These are phyloP conservation scores for Poeciliopsis turrubarensis DNA, from an alignment of 2,113 vertebrate genomes.

Conservation along the genomic window DNA sequence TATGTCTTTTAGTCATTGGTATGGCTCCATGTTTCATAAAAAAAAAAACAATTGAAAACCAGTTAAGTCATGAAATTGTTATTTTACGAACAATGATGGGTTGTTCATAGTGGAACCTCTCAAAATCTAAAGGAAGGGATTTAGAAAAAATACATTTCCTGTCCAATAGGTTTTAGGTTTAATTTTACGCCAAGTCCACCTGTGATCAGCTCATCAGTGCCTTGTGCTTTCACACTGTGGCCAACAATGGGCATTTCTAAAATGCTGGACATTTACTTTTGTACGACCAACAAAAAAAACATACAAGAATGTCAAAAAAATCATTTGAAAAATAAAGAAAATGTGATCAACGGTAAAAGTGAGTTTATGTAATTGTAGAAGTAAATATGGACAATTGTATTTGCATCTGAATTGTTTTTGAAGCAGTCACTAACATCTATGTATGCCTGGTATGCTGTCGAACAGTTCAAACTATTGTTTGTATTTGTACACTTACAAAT, in stretches of 20 bases:
- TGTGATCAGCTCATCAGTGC: too few relatives aligned
- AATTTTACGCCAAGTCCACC: too few relatives aligned
- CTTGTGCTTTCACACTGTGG: too few relatives aligned
- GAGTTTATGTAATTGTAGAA: too few relatives aligned
- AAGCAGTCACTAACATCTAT: too few relatives aligned
- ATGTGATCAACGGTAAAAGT: too few relatives aligned
- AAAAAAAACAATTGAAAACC: background rate
- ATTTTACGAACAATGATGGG: background rate
- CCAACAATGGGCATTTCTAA: background rate
- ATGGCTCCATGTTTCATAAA: background rate
- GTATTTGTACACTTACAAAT: background rate
- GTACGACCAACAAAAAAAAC: background rate
- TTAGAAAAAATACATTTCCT: too few relatives aligned
- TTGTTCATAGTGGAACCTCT: background rate
- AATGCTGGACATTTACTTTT: background rate
- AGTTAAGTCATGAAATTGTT: background rate
- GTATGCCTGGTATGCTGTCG: background rate
- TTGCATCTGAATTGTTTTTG: too few relatives aligned
- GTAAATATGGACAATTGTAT: too few relatives aligned
- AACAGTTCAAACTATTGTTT: background rate
- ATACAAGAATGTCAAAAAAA: background rate
- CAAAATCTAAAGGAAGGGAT: background rate
- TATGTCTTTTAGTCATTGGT: too few relatives aligned
- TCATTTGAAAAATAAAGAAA: too few relatives aligned
- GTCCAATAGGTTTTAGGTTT: too few relatives aligned